Evolutionary conservation across 2,797 vertebrate species (phyloP).

Genomic region (Acanthurus lineatus): DNA sequence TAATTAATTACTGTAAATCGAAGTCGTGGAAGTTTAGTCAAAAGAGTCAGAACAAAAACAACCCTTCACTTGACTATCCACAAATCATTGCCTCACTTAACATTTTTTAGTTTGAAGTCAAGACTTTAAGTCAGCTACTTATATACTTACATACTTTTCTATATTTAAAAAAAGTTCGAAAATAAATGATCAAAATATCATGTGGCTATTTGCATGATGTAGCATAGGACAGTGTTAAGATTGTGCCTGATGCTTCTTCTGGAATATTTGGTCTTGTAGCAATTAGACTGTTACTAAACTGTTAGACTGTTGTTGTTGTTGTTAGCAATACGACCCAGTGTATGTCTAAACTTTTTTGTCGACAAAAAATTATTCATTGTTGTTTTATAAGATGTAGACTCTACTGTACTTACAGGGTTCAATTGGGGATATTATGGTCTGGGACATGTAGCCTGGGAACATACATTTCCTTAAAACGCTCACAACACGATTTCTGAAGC

Average conservation of each 20-base stretch:
- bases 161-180: neutral
- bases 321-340: no score
- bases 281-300: no score
- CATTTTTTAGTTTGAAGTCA: neutral
- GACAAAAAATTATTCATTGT: no score
- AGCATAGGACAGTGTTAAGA: no score
- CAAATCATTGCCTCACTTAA: neutral
- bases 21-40: neutral
- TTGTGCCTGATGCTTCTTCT: no score
- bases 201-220: neutral
- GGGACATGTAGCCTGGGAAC: neutral
- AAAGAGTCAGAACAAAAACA: no score
- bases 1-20: neutral
- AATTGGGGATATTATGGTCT: neutral
- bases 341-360: no score
- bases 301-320: no score
- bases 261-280: no score
- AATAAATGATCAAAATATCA: neutral
- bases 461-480: neutral
- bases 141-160: no score
- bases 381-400: neutral
- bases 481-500: conserved; percentile 24
- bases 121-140: neutral
- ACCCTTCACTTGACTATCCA: neutral
- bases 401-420: neutral